Conservation (phyloP, 2,888 invertebrate species). For the Keiferia lycopersicella region DNA sequence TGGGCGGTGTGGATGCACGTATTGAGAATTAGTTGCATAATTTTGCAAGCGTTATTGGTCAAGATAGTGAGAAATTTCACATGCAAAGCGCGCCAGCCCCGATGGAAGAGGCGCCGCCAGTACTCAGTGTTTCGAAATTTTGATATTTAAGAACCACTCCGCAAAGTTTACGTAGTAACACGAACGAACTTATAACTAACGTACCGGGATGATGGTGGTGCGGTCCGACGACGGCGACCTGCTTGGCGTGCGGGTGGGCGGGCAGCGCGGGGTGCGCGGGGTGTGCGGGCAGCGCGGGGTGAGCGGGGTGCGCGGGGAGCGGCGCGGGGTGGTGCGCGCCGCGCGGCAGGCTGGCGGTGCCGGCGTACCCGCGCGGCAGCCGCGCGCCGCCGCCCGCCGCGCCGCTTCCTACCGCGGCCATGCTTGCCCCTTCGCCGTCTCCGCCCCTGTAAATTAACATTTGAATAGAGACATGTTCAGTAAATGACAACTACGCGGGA, state of each 20-base stretch:
- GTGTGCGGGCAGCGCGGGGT: constrained; percentile 29
- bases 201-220: constrained; percentile 41
- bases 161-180: no score
- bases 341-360: constrained; percentile 71
- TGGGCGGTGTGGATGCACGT: no score
- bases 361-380: constrained; percentile 45
- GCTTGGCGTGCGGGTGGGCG: constrained; percentile 43
- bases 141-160: no score
- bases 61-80: no score
- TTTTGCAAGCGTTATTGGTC: no score
- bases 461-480: background rate
- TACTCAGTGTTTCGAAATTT: no score
- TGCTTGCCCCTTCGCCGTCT: constrained; percentile 39
- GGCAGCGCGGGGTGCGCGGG: constrained; percentile 33
- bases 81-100: no score
- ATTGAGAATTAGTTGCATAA: no score
- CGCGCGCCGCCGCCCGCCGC: constrained; percentile 41
- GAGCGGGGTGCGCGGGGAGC: constrained; percentile 31
- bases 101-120: no score
- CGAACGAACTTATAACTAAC: background rate
- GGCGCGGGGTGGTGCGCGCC: constrained; percentile 63
- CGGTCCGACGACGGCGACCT: constrained; percentile 51
- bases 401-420: constrained; percentile 38
- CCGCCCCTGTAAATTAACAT: constrained; percentile 36
- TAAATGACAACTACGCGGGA: no score